A percentile compares a stretch with the other conserved stretches of the same genome.
Evolutionary conservation across 2,113 vertebrate species (phyloP).

Genomic region (Gallinago undulata): DNA sequence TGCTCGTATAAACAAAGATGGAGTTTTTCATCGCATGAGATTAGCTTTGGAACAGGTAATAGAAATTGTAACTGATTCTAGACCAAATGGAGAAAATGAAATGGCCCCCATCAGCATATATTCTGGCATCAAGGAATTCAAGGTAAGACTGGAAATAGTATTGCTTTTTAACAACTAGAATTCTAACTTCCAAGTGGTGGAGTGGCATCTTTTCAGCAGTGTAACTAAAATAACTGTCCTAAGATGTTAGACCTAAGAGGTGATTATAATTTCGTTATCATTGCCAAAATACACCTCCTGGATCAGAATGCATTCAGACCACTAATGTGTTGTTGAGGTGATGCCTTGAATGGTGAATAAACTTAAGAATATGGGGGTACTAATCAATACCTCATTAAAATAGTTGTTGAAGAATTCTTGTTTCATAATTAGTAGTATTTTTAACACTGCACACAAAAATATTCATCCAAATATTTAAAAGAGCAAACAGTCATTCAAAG

Average conservation of each 20-base stretch:
- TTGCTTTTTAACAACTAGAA: neutral
- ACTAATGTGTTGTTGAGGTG: neutral
- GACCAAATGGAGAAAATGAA: slow-evolving; percentile 82
- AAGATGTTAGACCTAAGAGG: neutral
- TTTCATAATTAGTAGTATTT: neutral
- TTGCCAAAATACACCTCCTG: neutral
- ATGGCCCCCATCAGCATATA: slow-evolving; percentile 86
- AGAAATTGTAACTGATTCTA: slow-evolving; percentile 93
- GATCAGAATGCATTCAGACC: neutral
- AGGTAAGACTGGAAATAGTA: slow-evolving; percentile 76
- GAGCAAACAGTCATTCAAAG: neutral
- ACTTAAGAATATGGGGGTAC: neutral
- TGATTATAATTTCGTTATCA: neutral
- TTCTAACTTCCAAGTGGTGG: neutral
- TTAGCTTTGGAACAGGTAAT: slow-evolving; percentile 94
- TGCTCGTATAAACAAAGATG: slow-evolving; percentile 94
- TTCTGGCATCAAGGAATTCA: slow-evolving; percentile 90
- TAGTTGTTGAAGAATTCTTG: neutral
- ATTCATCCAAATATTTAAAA: neutral
- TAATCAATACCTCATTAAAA: neutral
- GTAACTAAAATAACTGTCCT: neutral
- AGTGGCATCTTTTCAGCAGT: neutral
- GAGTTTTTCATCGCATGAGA: slow-evolving; percentile 95
- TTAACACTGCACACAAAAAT: neutral
- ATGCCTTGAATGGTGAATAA: neutral